phyloP scores from a whole-genome alignment of 2,113 vertebrate species.

The Clinocottus analis region DNA sequence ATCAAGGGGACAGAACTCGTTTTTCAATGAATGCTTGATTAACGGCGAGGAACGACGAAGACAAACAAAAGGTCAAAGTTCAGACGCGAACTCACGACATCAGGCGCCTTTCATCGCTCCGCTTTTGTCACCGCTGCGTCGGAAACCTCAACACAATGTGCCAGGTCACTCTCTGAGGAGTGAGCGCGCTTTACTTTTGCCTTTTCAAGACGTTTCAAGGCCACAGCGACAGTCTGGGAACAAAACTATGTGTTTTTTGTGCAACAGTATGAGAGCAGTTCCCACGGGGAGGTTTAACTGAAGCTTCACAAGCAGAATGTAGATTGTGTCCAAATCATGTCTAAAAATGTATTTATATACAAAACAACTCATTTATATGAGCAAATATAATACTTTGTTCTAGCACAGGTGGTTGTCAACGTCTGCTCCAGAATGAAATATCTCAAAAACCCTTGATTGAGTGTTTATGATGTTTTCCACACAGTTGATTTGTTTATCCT shows the following conservation, averaged over 20 bases:
- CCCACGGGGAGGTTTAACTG: background rate
- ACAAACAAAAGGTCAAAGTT: background rate
- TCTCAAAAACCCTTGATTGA: background rate
- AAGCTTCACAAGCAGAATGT: background rate
- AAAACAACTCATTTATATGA: background rate
- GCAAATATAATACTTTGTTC: background rate
- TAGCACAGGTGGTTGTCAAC: background rate
- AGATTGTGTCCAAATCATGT: background rate
- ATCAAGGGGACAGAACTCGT: background rate
- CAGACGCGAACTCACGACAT: slow-evolving; percentile 19
- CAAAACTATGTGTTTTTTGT: slow-evolving; percentile 9
- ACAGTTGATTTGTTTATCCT: no score
- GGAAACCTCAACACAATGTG: slow-evolving; percentile 34
- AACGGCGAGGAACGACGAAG: background rate
- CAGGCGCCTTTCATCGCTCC: slow-evolving; percentile 18
- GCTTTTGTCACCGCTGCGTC: slow-evolving; percentile 41
- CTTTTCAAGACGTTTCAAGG: slow-evolving; percentile 28
- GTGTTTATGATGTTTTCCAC: background rate
- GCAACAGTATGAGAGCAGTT: background rate
- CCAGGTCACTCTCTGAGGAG: slow-evolving; percentile 38
- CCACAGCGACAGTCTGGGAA: background rate
- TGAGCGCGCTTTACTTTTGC: slow-evolving; percentile 50
- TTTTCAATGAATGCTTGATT: slow-evolving; percentile 27
- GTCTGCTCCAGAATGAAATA: background rate
- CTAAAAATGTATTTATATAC: background rate